A percentile compares a stretch with the other conserved stretches of the same genome.
These are phyloP conservation scores for Spialia ferax DNA, from an alignment of 2,888 invertebrate species.

Conservation along the genomic window DNA sequence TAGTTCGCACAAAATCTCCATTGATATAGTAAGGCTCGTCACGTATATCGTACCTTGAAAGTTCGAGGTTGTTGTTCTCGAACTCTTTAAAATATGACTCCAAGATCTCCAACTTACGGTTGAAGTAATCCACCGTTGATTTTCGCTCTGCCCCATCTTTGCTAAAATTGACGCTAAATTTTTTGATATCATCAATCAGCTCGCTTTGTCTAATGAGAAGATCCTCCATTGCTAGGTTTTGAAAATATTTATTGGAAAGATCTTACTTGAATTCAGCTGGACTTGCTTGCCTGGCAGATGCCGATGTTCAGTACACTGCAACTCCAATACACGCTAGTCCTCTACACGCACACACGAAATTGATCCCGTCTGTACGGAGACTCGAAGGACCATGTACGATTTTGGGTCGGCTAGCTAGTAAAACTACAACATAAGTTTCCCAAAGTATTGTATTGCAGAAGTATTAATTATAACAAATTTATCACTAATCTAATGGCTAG, in stretches of 20 bases:
- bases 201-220: neutral
- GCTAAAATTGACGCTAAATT: neutral
- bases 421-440: no score
- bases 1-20: neutral
- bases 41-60: neutral
- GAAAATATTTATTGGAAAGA: neutral
- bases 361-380: slow-evolving; percentile 6
- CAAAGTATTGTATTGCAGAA: no score
- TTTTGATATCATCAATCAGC: neutral
- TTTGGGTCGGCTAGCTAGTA: no score
- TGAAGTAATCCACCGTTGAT: neutral
- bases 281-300: neutral
- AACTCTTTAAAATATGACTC: neutral
- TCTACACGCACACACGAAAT: neutral
- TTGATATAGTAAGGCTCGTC: neutral
- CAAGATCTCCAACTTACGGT: neutral
- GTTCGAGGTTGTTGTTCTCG: neutral
- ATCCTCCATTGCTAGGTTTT: neutral
- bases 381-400: neutral
- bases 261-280: neutral
- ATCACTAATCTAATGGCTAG: no score
- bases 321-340: neutral
- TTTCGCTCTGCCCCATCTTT: neutral
- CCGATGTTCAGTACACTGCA: neutral
- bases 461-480: no score